Base-by-base conservation (phyloP, 2,888 invertebrate species). In the Leucoptera coffeella region DNA sequence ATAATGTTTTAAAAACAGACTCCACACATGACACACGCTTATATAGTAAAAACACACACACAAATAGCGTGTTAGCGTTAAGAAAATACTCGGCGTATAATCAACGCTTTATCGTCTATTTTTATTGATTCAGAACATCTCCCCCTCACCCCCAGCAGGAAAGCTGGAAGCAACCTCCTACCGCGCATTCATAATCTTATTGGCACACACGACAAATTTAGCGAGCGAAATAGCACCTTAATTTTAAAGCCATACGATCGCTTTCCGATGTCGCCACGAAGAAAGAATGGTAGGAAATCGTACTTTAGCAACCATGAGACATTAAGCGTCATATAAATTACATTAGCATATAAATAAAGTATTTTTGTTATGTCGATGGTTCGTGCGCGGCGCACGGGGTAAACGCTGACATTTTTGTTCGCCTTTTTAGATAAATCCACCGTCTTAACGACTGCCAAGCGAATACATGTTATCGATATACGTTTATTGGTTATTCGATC, bases 281-380 rank as follows among this genome's bases (percentile, higher is more conserved):
- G 24, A 54, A 59, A 59, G 56, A 62, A 60, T 59, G 57, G 54
- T 58, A 44, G 52, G 50, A 54, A 62, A 60, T 65, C 65, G 67
- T 69, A 67, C 65, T 61, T 65, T 69, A 67, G 65, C 64, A 60
- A 50, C 57, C 55, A 61, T 52, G 55, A 65, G 65, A 65, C 65
- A 67, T 67, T 69, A 67, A 67, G 57, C 65, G 60, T 67, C 65
- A 65, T 67, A 69, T 69, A 69, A 69, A 67, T 69, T 65, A 69
- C 69, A 67, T 69, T 69, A 65, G 61, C 69, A 67, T 69, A 67
- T 69, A 69, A 67, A 69, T 69, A 67, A 69, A 69, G 65, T 64
- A 69, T 67, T 64, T 67, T 62, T 62, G 67, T 64, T 59, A 62
- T 50, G 47, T 53, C 45, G 51, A 53, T 22, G 26, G 26, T 28